Evolutionary conservation across 2,888 invertebrate species (phyloP), one percentile per base, ranked within the genome.

Genomic region (Dendrolimus houi): DNA sequence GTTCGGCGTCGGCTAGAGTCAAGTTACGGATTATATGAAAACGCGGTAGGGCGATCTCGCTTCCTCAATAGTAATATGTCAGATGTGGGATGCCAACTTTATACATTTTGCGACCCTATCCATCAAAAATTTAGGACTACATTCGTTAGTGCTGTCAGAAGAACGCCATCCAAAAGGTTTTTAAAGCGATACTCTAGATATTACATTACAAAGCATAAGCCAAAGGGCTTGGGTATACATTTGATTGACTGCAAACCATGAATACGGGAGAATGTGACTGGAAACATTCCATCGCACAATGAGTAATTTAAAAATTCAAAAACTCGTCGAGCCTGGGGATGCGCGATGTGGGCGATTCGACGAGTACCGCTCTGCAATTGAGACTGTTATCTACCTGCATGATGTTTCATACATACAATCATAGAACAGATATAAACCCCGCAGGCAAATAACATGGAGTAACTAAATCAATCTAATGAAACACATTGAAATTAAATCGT

Each of bases 291-390:
- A 87, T 87, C 81, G 87, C 75, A 90, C 91, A 91, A 91, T 91
- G 91, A 90, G 90, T 88, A 91, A 90, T 91, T 91, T 91, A 90
- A 91, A 91, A 91, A 91, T 91, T 91, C 89, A 91, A 89, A 91
- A 90, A 89, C 89, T 88, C 90, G 89, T 87, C 87, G 87, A 78
- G 85, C 69, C 80, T 77, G 75, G 79, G 75, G 78, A 77, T 81
- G 77, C 74, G 79, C 81, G 82, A 81, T 79, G 81, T 79, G 83
- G 79, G 82, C 82, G 82, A 83, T 84, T 77, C 81, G 79, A 79
- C 81, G 79, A 85, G 84, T 79, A 78, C 79, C 70, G 78, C 81
- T 79, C 78, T 81, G 87, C 85, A 88, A 88, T 88, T 83, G 87
- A 85, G 83, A 85, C 83, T 82, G 85, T 84, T 87, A 83, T 87